Percentiles rank a stretch among this genome's conserved stretches.
phyloP scores from a whole-genome alignment of 2,888 invertebrate genomes.

The Hanleya hanleyi region DNA sequence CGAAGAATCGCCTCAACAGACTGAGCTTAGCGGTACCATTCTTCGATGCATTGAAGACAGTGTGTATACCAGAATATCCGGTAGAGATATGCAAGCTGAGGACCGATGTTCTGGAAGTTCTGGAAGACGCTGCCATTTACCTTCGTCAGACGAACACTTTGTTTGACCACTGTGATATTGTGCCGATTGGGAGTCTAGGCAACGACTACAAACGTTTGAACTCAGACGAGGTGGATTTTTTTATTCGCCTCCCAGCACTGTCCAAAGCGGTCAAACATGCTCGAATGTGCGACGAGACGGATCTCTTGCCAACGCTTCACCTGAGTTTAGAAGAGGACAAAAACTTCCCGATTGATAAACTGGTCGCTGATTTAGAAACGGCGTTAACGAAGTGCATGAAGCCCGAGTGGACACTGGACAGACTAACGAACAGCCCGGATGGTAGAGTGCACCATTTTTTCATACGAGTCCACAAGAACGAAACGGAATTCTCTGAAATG shows the following conservation, averaged over 20 bases:
- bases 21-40: not conserved
- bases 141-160: not conserved
- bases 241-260: not conserved
- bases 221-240: not conserved
- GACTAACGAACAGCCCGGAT: not conserved
- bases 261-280: not conserved
- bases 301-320: not conserved
- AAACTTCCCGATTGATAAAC: not conserved
- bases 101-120: not conserved
- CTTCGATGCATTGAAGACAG: not conserved
- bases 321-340: not conserved
- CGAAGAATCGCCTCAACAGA: not conserved
- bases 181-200: not conserved
- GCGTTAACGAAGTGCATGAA: not conserved
- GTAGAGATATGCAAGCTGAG: not conserved
- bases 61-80: not conserved
- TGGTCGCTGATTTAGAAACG: not conserved
- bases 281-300: not conserved
- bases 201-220: not conserved
- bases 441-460: not conserved
- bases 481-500: not conserved
- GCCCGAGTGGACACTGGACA: not conserved
- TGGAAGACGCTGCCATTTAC: not conserved
- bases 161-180: not conserved
- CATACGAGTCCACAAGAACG: not conserved